Base-by-base conservation (phyloP, 1,140 invertebrate species). In the Philaenus spumarius region DNA sequence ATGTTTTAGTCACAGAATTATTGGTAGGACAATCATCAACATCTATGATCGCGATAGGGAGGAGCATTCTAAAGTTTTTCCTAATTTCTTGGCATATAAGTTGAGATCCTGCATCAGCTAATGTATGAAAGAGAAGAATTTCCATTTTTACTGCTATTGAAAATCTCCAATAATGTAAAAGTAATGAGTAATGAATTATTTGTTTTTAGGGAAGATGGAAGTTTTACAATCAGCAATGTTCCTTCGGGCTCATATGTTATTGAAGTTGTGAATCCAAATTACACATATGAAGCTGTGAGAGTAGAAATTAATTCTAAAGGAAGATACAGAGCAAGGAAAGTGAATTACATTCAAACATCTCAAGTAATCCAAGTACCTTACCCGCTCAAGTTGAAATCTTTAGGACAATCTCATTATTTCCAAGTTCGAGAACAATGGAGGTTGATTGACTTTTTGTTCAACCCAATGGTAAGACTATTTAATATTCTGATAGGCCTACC, bases 291-390 rank as follows among this genome's bases (percentile, higher is more conserved):
- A 66, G 89, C 92, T 4, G 84, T 93, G 1, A 78, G 95, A 59
- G 90, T 98, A 0, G 95, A 98, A 75, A 95, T 98, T 47, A 97
- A 93, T 70, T 89, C 86, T 0, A 96, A 95, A 72, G 97, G 97
- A 20, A 99, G 98, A 75, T 93, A 91, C 62, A 80, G 97, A 62
- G 95, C 95, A 0, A 79, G 97, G 46, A 93, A 90, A 78, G 86
- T 99, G 0, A 98, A 98, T 74, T 84, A 93, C 67, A 85, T 99
- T 52, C 95, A 98, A 72, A 91, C 92, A 0, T 87, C 87, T 1
- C 82, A 89, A 72, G 83, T 93, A 0, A 81, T 88, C 61, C 90
- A 93, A 76, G 82, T 97, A 46, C 82, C 87, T 1, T 97, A 98
- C 74, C 95, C 95, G 14, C 76, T 98, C 48, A 85, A 88, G 71